Percentiles rank a stretch among this genome's conserved stretches.
These are phyloP conservation scores for Hucho hucho DNA, from an alignment of 2,113 vertebrate species.

Conservation along the genomic window DNA sequence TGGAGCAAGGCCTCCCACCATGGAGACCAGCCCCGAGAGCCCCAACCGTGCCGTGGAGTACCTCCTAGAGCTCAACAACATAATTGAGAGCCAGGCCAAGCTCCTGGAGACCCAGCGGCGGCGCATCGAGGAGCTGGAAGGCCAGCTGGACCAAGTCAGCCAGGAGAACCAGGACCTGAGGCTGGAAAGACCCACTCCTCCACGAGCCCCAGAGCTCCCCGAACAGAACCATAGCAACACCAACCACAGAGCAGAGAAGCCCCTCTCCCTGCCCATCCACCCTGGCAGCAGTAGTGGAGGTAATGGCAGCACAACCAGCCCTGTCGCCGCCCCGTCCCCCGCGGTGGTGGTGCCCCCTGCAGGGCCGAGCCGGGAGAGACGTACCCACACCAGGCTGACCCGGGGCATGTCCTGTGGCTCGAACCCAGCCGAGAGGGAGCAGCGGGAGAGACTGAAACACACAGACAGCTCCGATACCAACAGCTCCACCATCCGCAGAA, in stretches of 20 bases:
- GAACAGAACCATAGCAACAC: constrained; percentile 71
- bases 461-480: constrained; percentile 79
- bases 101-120: constrained; percentile 89
- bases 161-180: constrained; percentile 85
- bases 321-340: constrained; percentile 9
- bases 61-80: constrained; percentile 94
- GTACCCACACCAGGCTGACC: constrained; percentile 77
- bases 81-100: constrained; percentile 94
- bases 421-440: constrained; percentile 67
- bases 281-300: constrained; percentile 45
- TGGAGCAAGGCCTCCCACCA: constrained; percentile 55
- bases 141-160: constrained; percentile 85
- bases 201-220: constrained; percentile 34
- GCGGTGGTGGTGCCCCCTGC: constrained; percentile 17
- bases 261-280: constrained; percentile 65
- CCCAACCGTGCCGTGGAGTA: constrained; percentile 93
- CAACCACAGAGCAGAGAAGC: constrained; percentile 59
- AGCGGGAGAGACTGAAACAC: constrained; percentile 72
- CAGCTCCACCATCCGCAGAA: constrained; percentile 83
- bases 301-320: constrained; percentile 21
- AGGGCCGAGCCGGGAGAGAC: constrained; percentile 65
- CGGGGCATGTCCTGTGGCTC: constrained; percentile 83
- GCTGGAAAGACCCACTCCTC: constrained; percentile 67
- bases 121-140: constrained; percentile 91
- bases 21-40: constrained; percentile 82